Base-by-base conservation (phyloP, 2,113 vertebrate species). In the Burhinus oedicnemus region DNA sequence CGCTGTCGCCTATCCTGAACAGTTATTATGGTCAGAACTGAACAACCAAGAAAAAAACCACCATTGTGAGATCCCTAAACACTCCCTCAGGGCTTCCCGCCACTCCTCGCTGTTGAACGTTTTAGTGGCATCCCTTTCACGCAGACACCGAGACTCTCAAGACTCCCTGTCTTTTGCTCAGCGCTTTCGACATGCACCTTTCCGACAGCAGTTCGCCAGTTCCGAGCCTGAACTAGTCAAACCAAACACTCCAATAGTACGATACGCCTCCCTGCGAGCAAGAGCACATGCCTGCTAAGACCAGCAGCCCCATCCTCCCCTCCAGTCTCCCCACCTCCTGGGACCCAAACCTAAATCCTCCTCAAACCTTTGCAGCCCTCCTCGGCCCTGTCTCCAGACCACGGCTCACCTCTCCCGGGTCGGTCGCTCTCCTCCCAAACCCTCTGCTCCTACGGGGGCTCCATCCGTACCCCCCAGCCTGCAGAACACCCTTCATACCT, bases 261-360 rank as follows among this genome's bases (percentile, higher is more conserved):
- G 0, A 9, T 1, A n/a, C 0, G 0, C 65, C 2, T 8, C 42
- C 75, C 75, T 61, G 55, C 2, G 1, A 87, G 77, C 68, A 30
- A 38, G 12, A 23, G 11, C 2, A 19, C 1, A 1, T 27, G 45
- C 30, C 16, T 49, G 52, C 51, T 6, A 6, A 27, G 1, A 7
- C 30, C 83, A 38, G 34, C 83, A 47, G 29, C 71, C 71, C 57
- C 60, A 36, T 18, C 51, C 71, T 30, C 18, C 34, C 58, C 58
- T 58, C 54, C 55, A n/a, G 44, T 1, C 44, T 21, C 36, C 15
- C 30, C 71, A 57, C 8, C 7, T 26, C 10, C 20, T 57, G 34
- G 36, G 5, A 75, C 27, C 62, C 62, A 57, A 60, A 6, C 62
- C 42, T 5, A 17, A 82, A 44, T 2, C 70, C 61, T 34, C 40